Conservation (phyloP, 2,888 invertebrate species). For the Lysandra coridon region DNA sequence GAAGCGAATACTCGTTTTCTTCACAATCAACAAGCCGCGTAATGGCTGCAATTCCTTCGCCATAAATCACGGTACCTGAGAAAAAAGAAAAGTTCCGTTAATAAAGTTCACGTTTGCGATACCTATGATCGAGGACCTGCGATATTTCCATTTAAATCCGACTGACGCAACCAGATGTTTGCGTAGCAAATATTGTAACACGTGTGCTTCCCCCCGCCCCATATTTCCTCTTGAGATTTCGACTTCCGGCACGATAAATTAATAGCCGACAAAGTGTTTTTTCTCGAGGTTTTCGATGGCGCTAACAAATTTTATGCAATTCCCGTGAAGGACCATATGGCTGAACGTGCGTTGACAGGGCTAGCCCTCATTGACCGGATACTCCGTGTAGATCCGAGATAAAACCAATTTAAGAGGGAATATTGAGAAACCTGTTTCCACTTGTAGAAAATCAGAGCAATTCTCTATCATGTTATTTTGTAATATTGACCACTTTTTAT, state of each 20-base stretch:
- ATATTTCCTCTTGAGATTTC: constrained; percentile 79
- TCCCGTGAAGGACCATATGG: constrained; percentile 62
- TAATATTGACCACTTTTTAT: constrained; percentile 69
- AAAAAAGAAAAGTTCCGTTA: constrained; percentile 53
- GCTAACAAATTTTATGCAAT: constrained; percentile 58
- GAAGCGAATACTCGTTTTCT: constrained; percentile 74
- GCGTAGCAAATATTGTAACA: constrained; percentile 79
- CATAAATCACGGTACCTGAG: constrained; percentile 71
- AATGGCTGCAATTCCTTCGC: constrained; percentile 75
- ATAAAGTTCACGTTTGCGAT: constrained; percentile 37
- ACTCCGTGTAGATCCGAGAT: constrained; percentile 49
- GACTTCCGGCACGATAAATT: constrained; percentile 78
- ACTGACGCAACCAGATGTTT: constrained; percentile 71
- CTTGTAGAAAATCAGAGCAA: constrained; percentile 52
- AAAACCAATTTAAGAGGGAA: constrained; percentile 46
- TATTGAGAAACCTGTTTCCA: constrained; percentile 57
- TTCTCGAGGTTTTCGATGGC: constrained; percentile 60
- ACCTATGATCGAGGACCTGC: constrained; percentile 43
- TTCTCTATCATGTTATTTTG: constrained; percentile 42
- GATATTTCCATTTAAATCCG: constrained; percentile 49
- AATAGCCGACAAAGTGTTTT: constrained; percentile 64
- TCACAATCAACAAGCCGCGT: constrained; percentile 75
- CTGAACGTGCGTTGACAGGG: constrained; percentile 43
- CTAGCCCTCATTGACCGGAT: constrained; percentile 59
- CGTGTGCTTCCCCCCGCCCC: constrained; percentile 72